Base-by-base conservation (phyloP, 1,140 invertebrate genomes). In the Neocloeon triangulifer region DNA sequence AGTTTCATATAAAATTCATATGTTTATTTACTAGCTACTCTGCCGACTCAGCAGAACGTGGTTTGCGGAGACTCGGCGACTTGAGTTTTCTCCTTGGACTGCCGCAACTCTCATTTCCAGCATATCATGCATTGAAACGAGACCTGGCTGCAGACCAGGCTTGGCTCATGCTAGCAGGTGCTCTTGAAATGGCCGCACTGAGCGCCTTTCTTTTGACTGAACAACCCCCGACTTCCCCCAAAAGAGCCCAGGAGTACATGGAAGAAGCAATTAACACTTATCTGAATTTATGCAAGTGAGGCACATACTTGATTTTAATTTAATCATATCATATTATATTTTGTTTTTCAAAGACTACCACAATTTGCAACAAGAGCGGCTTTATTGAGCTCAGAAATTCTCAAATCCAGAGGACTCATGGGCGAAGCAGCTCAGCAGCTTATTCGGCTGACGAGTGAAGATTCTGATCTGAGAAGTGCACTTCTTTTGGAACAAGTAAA, bases 121-220 rank as follows among this genome's bases (percentile, higher is more conserved):
- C 80, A 1, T 99, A 96, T 55, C 88, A 97, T 50, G 72, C 79
- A 12, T 80, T 86, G 8, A 97, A 96, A 54, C 69, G 88, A 37
- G 94, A 98, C 47, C 97, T 97, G 53, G 78, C 79, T 43, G 76
- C 74, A 12, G 92, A 98, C 52, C 79, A 88, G 44, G 92, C 92
- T 1, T 97, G 89, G 91, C 56, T 95, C 9, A 86, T 92, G 51
- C 94, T 84, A 55, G 89, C 91, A 7, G 88, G 88, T 9, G 86
- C 89, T 13, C 53, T 91, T 25, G 89, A 95, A 61, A 94, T 95
- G 86, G 86, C 86, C 4, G 80, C 82, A 2, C 50, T 94, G 1
- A 76, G 85, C 36, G 77, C 84, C 2, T 94, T 89, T 46, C 37
- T 20, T 37, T 31, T n/a, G 9, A 21, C 34, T 20, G 31, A 25